Evolutionary conservation across 1,140 invertebrate genomes (phyloP), one percentile per base, ranked within the genome.

Genomic region (Batillaria attramentaria): DNA sequence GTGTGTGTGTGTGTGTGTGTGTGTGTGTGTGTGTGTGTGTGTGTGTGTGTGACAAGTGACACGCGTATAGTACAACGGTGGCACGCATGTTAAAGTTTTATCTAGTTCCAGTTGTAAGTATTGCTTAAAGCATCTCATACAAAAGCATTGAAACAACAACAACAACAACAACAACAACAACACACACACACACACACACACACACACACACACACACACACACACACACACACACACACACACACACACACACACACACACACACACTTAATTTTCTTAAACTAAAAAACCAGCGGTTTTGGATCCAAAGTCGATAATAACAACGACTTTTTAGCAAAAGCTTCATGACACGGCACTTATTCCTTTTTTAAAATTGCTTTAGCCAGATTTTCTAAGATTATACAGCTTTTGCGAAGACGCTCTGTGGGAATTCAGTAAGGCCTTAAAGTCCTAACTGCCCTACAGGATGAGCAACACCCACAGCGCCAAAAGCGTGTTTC

Each of bases 191-290:
- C 57, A 62, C 31, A 62, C 57, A 28, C n/a, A 62, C 57, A 62
- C 31, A 28, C 57, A 62, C 31, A 62, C 57, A 62, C 31, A 62
- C 57, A 62, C 31, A 28, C 57, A 62, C 31, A 28, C 57, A 62
- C 31, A 62, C 57, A 62, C 31, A 62, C 57, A 62, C 31, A 62
- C 57, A 62, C n/a, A 62, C 57, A 62, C 31, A 62, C 28, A 62
- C 31, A 62, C 57, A 62, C 31, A 62, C 57, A 62, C 31, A 62
- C 57, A 62, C 31, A 62, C 57, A 62, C 31, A 62, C 57, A 62
- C 31, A 62, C 57, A 62, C 31, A 62, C 57, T n/a, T 62, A 62
- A 62, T 62, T 28, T 8, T 62, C 13, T 62, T 28, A 28, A 13
- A n/a, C 13, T 62, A 62, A 5, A 13, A 28, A 62, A n/a, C n/a